phyloP scores from a whole-genome alignment of 2,113 vertebrate species.

The Ploceus nigricollis region DNA sequence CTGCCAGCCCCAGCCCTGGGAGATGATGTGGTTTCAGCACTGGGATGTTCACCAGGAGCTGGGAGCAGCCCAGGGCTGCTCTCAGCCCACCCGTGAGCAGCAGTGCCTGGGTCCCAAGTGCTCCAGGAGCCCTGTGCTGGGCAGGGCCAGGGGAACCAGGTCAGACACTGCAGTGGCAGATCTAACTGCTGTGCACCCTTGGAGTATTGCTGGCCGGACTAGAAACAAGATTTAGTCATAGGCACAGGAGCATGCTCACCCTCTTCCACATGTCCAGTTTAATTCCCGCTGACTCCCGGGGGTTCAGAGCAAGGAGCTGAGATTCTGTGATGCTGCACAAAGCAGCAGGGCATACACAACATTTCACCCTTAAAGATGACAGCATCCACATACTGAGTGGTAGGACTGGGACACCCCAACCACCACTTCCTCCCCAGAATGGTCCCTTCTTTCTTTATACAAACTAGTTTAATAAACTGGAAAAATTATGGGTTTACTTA shows the following conservation, averaged over 20 bases:
- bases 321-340: background rate
- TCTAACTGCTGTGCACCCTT: background rate
- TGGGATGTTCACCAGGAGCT: accelerated
- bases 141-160: background rate
- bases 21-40: accelerated
- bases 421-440: background rate
- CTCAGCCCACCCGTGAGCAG: accelerated
- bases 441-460: background rate
- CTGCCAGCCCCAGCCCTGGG: background rate
- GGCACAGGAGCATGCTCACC: background rate
- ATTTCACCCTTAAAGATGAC: background rate
- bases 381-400: background rate
- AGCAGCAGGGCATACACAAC: background rate
- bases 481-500: background rate
- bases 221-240: background rate
- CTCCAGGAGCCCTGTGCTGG: background rate
- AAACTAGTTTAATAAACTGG: background rate
- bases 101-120: accelerated
- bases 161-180: background rate
- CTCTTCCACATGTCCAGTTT: too few relatives aligned
- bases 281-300: background rate
- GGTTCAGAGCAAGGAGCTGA: background rate
- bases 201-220: background rate
- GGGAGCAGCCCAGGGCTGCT: background rate
- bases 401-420: background rate